Percentiles rank a stretch among this genome's conserved stretches.
phyloP scores from a whole-genome alignment of 2,888 invertebrate species.

The Laothoe populi region DNA sequence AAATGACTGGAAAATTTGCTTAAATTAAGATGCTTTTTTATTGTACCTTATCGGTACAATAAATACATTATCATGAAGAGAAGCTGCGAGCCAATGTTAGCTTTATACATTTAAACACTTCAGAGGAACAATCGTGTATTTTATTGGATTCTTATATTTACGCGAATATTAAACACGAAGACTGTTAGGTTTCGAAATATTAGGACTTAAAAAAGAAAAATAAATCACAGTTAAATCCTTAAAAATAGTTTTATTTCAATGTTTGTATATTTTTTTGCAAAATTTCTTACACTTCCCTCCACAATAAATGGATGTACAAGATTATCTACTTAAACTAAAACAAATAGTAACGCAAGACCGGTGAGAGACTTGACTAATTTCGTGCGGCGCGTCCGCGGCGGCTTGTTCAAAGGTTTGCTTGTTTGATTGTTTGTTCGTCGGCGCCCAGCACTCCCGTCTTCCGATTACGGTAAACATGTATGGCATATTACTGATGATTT shows the following conservation, averaged over 20 bases:
- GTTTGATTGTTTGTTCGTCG: slow-evolving; percentile 33
- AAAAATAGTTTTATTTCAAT: not conserved
- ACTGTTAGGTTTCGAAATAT: too few relatives aligned
- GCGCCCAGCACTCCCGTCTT: slow-evolving; percentile 38
- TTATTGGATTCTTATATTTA: too few relatives aligned
- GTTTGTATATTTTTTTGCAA: slow-evolving; percentile 19
- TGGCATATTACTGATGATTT: not conserved
- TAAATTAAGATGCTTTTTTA: too few relatives aligned
- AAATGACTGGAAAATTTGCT: too few relatives aligned
- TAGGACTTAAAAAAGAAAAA: too few relatives aligned
- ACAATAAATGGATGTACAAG: slow-evolving; percentile 15
- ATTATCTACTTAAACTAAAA: slow-evolving; percentile 28
- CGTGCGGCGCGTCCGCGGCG: slow-evolving; percentile 26
- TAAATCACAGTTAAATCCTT: not conserved
- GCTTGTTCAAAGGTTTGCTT: slow-evolving; percentile 25
- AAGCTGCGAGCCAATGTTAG: too few relatives aligned
- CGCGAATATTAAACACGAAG: too few relatives aligned
- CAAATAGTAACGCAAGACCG: slow-evolving; percentile 29
- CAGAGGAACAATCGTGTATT: too few relatives aligned
- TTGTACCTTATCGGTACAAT: too few relatives aligned
- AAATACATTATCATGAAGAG: too few relatives aligned
- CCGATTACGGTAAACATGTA: slow-evolving; percentile 14
- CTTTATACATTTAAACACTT: too few relatives aligned
- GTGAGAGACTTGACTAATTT: slow-evolving; percentile 28
- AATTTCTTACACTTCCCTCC: not conserved